Percentiles rank a stretch among this genome's conserved stretches.
Conservation (phyloP, 2,113 vertebrate genomes). For the Microcebus jonahi region DNA sequence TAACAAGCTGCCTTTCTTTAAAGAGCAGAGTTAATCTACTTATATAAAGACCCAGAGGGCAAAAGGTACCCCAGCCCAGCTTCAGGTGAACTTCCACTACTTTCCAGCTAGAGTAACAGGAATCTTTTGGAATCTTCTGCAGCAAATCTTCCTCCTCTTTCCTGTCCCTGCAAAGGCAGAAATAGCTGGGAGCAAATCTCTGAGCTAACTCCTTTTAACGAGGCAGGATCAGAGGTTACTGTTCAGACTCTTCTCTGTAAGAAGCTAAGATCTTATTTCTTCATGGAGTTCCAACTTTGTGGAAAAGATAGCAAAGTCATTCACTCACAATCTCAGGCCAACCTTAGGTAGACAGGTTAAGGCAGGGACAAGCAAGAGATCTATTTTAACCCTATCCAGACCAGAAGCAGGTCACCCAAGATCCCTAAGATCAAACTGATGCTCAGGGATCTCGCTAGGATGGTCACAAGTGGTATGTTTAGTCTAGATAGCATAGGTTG, state of each 20-base stretch:
- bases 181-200: background rate
- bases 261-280: background rate
- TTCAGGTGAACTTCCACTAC: background rate
- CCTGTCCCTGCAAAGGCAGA: conserved; percentile 19
- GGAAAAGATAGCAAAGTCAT: background rate
- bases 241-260: background rate
- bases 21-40: background rate
- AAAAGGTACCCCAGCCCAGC: background rate
- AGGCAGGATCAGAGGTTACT: background rate
- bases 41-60: background rate
- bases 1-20: background rate
- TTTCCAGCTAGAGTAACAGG: background rate
- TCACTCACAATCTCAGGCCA: background rate
- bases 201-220: background rate
- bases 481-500: background rate
- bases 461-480: background rate
- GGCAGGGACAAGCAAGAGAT: background rate
- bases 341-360: background rate
- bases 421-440: background rate
- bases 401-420: background rate
- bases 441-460: background rate
- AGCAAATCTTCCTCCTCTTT: conserved; percentile 26
- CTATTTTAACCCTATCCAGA: background rate
- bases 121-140: background rate
- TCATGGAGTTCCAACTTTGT: background rate